Conservation (phyloP, 2,113 vertebrate species). For the Haemorhous mexicanus region DNA sequence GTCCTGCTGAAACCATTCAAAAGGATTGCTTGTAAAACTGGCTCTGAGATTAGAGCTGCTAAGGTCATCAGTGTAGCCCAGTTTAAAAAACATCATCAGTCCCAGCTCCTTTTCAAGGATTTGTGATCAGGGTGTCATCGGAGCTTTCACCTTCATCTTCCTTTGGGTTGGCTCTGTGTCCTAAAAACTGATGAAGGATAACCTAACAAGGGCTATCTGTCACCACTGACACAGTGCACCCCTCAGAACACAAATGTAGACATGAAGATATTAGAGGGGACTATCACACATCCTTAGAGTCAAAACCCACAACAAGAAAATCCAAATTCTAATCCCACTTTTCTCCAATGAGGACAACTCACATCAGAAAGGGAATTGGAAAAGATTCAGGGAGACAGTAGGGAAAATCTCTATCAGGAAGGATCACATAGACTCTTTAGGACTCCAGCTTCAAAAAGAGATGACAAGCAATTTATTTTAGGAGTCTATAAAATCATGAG, state of each 20-base stretch:
- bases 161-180: not conserved
- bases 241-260: not conserved
- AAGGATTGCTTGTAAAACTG: not conserved
- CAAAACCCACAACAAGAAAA: not conserved
- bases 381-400: not conserved
- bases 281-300: not conserved
- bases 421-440: not conserved
- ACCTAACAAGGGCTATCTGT: not conserved
- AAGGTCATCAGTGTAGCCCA: not conserved
- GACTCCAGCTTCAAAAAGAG: not conserved
- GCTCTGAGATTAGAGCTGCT: not conserved
- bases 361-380: not conserved
- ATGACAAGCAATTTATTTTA: not conserved
- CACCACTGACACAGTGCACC: not conserved
- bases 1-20: not conserved
- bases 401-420: not conserved
- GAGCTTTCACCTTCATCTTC: not conserved
- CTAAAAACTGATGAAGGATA: not conserved
- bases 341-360: not conserved
- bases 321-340: not conserved
- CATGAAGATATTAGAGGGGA: not conserved
- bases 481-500: not conserved
- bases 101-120: not conserved
- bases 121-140: not conserved
- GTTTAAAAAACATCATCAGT: not conserved